A percentile compares a stretch with the other conserved stretches of the same genome.
Conservation (phyloP, 2,888 invertebrate genomes). For the Chrysodeixis includens region DNA sequence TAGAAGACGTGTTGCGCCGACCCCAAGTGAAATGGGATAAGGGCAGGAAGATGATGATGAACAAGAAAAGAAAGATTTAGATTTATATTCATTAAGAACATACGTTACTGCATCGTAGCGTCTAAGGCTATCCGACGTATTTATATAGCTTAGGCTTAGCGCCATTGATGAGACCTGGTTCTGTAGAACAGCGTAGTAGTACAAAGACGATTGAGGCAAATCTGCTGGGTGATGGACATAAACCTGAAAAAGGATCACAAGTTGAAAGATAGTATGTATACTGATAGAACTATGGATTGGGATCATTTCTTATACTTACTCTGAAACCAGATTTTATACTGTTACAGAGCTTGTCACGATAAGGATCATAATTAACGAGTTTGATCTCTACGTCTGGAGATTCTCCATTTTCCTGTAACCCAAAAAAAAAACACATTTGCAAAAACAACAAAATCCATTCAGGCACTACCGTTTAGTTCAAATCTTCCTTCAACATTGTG, state of each 20-base stretch:
- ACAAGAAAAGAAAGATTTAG: no score
- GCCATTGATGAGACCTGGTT: slow-evolving; percentile 67
- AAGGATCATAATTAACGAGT: slow-evolving; percentile 32
- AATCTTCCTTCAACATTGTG: no score
- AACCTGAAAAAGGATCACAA: slow-evolving; percentile 57
- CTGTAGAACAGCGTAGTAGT: slow-evolving; percentile 66
- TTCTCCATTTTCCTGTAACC: slow-evolving; percentile 58
- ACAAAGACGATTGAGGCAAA: slow-evolving; percentile 65
- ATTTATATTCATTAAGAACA: slow-evolving; percentile 37
- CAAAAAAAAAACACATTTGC: neutral
- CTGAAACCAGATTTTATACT: slow-evolving; percentile 62
- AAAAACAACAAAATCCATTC: neutral
- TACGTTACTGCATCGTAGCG: slow-evolving; percentile 63
- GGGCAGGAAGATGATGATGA: no score
- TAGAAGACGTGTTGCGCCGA: no score
- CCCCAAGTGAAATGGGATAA: no score
- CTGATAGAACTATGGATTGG: neutral
- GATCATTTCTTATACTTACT: slow-evolving; percentile 50
- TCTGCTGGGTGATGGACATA: slow-evolving; percentile 73
- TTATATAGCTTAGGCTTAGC: slow-evolving; percentile 62
- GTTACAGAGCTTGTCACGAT: slow-evolving; percentile 60
- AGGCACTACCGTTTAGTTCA: no score
- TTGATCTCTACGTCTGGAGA: slow-evolving; percentile 60
- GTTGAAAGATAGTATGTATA: neutral
- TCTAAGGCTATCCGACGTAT: slow-evolving; percentile 59